These are phyloP conservation scores for Choloepus hoffmanni DNA, from an alignment of 2,113 vertebrate species.

Conservation along the genomic window DNA sequence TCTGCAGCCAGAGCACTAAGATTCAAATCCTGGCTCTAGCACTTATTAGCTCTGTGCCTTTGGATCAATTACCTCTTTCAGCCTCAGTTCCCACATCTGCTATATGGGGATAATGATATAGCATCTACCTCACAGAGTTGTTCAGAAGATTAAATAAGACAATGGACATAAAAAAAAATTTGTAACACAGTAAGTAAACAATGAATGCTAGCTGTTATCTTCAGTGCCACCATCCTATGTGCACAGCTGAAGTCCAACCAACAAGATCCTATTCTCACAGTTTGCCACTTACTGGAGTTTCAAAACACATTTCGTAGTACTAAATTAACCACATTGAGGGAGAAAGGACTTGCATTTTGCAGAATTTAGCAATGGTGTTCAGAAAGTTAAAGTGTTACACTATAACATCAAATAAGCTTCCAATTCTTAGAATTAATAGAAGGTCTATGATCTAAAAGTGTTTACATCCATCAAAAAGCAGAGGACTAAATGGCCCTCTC, in stretches of 20 bases:
- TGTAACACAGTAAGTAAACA: neutral
- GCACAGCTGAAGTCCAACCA: neutral
- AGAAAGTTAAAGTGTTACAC: constrained; percentile 34
- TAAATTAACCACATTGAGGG: neutral
- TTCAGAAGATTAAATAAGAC: constrained; percentile 55
- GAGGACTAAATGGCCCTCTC: neutral
- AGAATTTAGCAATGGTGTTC: constrained; percentile 54
- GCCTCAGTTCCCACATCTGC: constrained; percentile 22
- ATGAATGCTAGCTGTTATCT: neutral
- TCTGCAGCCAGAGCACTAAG: neutral
- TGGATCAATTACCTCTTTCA: constrained; percentile 8
- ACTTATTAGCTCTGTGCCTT: neutral
- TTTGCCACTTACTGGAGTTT: neutral
- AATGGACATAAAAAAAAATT: neutral
- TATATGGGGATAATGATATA: neutral
- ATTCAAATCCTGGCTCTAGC: constrained; percentile 27
- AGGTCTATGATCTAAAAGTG: constrained; percentile 33
- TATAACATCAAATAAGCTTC: constrained; percentile 49
- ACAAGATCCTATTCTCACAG: constrained; percentile 3
- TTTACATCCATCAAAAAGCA: constrained; percentile 42
- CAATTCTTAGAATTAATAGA: constrained; percentile 50
- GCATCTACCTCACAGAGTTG: neutral
- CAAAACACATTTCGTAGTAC: neutral
- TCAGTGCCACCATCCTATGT: neutral
- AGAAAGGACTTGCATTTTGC: neutral